Base-by-base conservation (phyloP, 2,113 vertebrate genomes). In the Trogon surrucura region DNA sequence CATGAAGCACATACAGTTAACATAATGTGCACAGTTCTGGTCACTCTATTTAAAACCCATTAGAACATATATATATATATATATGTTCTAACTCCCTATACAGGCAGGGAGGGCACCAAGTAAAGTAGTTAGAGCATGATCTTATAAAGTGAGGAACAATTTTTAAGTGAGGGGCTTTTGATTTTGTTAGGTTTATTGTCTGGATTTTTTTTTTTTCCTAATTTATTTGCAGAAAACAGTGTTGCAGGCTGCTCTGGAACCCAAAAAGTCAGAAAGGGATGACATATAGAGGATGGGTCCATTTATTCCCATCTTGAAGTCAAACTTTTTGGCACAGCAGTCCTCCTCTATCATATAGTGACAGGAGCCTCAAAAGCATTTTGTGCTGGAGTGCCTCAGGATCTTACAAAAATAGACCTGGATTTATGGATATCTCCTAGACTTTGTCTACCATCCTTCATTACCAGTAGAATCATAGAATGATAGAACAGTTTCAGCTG, bases 211-310 rank as follows among this genome's bases (percentile, higher is more conserved):
- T 53, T 61, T 27, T 51, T 15, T 9, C 4, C 12, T 57, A 36
- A 44, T 38, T 75, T 21, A 13, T 65, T 57, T 66, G 27, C 65
- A 14, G 8, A 29, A 25, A 57, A 36, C 11, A 57, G 4, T 34
- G 4, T 41, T 51, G 9, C 10, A 78, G 20, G 16, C 13, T 89
- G 30, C 27, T 86, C 10, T 67, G 29, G 51, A 92, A 92, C 62
- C 2, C 19, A 50, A 51, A 86, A 56, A 11, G 62, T 74, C 21
- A 32, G 47, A 80, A 91, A 51, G 8, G 3, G 15, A 15, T 78
- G 54, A 78, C 9, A 8, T 9, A 7, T 0, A 18, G 5, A 34
- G 20, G 9, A 44, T 26, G 10, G 3, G 1, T 50, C 81, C 1
- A 3, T 82, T 91, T 82, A 67, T 21, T 25, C 1, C 16, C 17